Evolutionary conservation across 2,113 vertebrate species (phyloP).

Genomic region (Actenoides lindsayi): DNA sequence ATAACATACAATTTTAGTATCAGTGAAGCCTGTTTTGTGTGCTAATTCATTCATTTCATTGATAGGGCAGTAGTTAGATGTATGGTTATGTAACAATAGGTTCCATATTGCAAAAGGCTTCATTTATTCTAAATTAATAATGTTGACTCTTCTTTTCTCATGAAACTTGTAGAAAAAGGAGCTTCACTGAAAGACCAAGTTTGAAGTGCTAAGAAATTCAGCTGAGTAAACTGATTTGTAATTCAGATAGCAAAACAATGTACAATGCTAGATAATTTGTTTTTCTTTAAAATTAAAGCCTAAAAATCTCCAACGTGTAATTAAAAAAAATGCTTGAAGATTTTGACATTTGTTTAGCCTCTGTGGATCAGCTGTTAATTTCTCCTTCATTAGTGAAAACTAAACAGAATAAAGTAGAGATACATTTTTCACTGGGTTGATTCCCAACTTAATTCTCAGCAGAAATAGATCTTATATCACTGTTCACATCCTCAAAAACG

Average conservation of each 20-base stretch:
- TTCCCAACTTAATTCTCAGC: constrained; percentile 2
- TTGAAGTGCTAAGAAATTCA: constrained; percentile 4
- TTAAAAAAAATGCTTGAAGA: background rate
- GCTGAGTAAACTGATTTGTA: background rate
- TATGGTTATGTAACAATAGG: background rate
- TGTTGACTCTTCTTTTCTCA: background rate
- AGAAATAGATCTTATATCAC: background rate
- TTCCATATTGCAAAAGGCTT: background rate
- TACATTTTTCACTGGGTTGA: background rate
- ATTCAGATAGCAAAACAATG: background rate
- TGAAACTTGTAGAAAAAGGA: background rate
- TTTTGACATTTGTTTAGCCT: constrained; percentile 21
- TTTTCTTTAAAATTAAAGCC: constrained; percentile 18
- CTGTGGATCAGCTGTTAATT: constrained; percentile 31
- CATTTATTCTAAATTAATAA: background rate
- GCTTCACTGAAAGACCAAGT: background rate
- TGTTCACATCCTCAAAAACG: background rate
- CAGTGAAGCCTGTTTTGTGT: background rate
- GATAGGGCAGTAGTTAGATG: background rate
- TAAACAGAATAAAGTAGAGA: constrained; percentile 24
- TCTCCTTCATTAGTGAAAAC: constrained; percentile 14
- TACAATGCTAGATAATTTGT: background rate
- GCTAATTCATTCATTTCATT: background rate
- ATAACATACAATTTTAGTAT: background rate
- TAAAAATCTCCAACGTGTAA: background rate